Evolutionary conservation across 30 jellyfish, hydroid and myxozoan species (phyloP).

Genomic region (Hydractinia echinata): DNA sequence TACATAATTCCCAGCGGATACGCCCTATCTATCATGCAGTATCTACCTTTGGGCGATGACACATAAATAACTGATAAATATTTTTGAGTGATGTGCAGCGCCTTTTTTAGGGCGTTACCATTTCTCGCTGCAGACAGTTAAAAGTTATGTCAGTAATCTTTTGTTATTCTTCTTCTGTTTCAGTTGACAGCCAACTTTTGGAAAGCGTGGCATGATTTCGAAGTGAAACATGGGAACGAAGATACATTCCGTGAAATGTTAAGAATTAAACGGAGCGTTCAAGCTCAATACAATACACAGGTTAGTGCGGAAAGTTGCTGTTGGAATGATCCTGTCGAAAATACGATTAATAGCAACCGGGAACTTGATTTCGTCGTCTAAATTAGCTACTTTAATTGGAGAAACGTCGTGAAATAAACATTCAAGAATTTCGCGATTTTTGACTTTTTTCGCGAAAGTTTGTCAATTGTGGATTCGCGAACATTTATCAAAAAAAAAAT

Average conservation of each 20-base stretch:
- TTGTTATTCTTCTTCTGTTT: background rate
- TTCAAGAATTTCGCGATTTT: background rate
- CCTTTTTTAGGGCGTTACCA: too few relatives aligned
- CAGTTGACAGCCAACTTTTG: constrained; percentile 69
- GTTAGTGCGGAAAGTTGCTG: constrained; percentile 16
- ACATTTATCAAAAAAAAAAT: background rate
- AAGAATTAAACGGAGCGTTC: constrained; percentile 87
- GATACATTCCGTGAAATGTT: constrained; percentile 98
- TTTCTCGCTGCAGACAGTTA: too few relatives aligned
- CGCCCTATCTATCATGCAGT: too few relatives aligned
- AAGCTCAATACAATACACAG: constrained; percentile 90
- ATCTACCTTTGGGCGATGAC: too few relatives aligned
- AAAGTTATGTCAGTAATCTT: too few relatives aligned
- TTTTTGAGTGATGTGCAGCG: too few relatives aligned
- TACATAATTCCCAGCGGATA: too few relatives aligned
- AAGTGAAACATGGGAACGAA: constrained; percentile 95
- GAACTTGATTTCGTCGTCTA: too few relatives aligned
- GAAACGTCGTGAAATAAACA: too few relatives aligned
- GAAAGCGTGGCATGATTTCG: constrained; percentile 97
- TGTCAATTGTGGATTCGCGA: background rate
- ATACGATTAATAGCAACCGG: background rate
- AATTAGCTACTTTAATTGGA: too few relatives aligned
- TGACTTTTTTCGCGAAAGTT: background rate
- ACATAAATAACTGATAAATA: too few relatives aligned
- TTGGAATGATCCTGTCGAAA: background rate